A percentile compares a stretch with the other conserved stretches of the same genome.
Conservation (phyloP, 2,888 invertebrate species). For the Andrena marginata region DNA sequence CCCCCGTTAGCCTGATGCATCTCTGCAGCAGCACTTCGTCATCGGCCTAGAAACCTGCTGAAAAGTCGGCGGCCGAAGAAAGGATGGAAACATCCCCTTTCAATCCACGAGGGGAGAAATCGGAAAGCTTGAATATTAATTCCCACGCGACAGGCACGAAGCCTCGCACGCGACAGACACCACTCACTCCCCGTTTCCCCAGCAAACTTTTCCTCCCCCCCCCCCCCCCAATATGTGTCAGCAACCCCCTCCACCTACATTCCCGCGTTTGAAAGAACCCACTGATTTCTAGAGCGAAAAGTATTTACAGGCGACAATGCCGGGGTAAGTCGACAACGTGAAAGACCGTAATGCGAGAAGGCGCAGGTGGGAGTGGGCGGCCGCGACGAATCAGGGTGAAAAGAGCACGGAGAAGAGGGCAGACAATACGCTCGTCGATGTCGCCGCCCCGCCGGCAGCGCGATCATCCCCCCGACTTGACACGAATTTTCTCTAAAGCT, state of each 20-base stretch:
- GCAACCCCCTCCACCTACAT: too few relatives aligned
- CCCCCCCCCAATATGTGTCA: too few relatives aligned
- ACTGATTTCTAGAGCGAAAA: slow-evolving; percentile 5
- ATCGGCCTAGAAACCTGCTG: too few relatives aligned
- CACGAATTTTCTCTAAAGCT: slow-evolving; percentile 78
- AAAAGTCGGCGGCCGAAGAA: too few relatives aligned
- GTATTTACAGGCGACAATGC: slow-evolving; percentile 11
- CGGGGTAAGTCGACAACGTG: neutral
- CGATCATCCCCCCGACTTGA: slow-evolving; percentile 77
- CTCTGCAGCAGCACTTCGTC: slow-evolving; percentile 6
- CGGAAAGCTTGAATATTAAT: too few relatives aligned
- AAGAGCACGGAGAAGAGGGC: slow-evolving; percentile 60
- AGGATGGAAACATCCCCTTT: too few relatives aligned
- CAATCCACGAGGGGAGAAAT: too few relatives aligned
- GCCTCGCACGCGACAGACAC: too few relatives aligned
- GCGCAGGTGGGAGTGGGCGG: neutral
- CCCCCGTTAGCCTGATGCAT: slow-evolving; percentile 8
- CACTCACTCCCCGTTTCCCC: too few relatives aligned
- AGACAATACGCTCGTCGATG: slow-evolving; percentile 77
- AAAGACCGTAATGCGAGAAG: slow-evolving; percentile 11
- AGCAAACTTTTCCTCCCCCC: too few relatives aligned
- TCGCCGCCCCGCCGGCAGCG: slow-evolving; percentile 47
- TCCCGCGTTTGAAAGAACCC: neutral
- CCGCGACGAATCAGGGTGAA: slow-evolving; percentile 17
- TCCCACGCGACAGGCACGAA: too few relatives aligned